Percentiles rank a stretch among this genome's conserved stretches.
phyloP scores from a whole-genome alignment of 2,113 vertebrate genomes.

The Pygoscelis adeliae region DNA sequence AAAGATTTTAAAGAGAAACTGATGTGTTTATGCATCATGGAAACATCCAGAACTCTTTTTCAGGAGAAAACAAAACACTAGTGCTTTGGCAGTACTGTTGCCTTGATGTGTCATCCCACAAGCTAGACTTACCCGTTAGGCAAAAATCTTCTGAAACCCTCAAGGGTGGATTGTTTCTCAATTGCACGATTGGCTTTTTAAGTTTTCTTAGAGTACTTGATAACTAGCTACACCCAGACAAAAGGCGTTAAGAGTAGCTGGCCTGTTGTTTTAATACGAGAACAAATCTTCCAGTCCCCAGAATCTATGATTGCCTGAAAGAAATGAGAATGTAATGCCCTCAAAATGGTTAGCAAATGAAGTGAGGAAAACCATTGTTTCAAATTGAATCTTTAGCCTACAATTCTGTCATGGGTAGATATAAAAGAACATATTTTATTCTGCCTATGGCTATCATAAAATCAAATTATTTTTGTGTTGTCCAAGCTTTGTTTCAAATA shows the following conservation, averaged over 20 bases:
- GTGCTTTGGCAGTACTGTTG: background rate
- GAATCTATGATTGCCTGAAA: slow-evolving; percentile 22
- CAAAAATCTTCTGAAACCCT: background rate
- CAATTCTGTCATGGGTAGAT: slow-evolving; percentile 18
- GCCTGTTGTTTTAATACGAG: background rate
- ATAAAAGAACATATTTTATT: slow-evolving; percentile 41
- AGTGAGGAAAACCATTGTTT: slow-evolving; percentile 38
- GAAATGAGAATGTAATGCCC: slow-evolving; percentile 12
- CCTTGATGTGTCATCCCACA: background rate
- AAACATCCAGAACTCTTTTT: background rate
- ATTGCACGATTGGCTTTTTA: background rate
- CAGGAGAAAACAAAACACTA: background rate
- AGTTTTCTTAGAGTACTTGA: background rate
- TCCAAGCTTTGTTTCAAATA: slow-evolving; percentile 45
- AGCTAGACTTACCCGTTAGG: background rate
- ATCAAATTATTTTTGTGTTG: slow-evolving; percentile 45
- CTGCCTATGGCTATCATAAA: slow-evolving; percentile 18
- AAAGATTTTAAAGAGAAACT: background rate
- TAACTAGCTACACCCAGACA: background rate
- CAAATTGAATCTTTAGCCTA: slow-evolving; percentile 24
- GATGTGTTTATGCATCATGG: background rate
- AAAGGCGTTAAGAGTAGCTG: background rate
- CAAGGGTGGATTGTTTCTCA: background rate
- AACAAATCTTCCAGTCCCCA: background rate
- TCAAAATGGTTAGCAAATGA: slow-evolving; percentile 41